Evolutionary conservation across 2,888 invertebrate genomes (phyloP), one percentile per base, ranked within the genome.

Genomic region (Heliconius erato): DNA sequence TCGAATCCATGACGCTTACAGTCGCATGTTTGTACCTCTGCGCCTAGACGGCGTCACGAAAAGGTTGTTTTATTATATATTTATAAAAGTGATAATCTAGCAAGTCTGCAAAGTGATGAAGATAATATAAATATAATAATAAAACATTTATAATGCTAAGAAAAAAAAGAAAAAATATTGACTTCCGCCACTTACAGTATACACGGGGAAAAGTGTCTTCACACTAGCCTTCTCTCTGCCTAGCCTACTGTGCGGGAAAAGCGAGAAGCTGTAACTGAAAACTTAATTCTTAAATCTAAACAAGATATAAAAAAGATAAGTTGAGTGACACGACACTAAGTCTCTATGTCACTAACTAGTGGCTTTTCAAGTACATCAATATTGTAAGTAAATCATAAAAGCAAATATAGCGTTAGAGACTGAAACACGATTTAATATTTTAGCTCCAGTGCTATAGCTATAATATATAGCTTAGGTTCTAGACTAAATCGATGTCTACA

Each of bases 401-500:
- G n/a, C 19, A 59, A 63, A 35, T 16, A 76, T 40, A n/a, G 3
- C 59, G 35, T 12, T 63, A 49, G 32, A 63, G 23, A 32, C 35
- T n/a, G n/a, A 23, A 28, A n/a, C n/a, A 40, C 76, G 40, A 76
- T 59, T n/a, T 59, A 76, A 76, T 76, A 76, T 76, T 63, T 63
- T 14, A 63, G 63, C 19, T 14, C 35, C 26, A 63, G 35, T 35
- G 59, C 59, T 76, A n/a, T 63, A 76, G 63, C 59, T 63, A n/a
- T 59, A 4, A 26, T 63, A 32, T 35, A 76, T n/a, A 16, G 63
- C n/a, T 32, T n/a, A 76, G 76, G 35, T 40, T 76, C 35, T 76
- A 63, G 76, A 76, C 76, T 76, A 76, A 76, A 76, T 76, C 76
- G 76, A 76, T 76, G 76, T 76, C 76, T 76, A 40, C 76, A n/a